Base-by-base conservation (phyloP, 2,797 vertebrate genomes). In the Erpetoichthys calabaricus region DNA sequence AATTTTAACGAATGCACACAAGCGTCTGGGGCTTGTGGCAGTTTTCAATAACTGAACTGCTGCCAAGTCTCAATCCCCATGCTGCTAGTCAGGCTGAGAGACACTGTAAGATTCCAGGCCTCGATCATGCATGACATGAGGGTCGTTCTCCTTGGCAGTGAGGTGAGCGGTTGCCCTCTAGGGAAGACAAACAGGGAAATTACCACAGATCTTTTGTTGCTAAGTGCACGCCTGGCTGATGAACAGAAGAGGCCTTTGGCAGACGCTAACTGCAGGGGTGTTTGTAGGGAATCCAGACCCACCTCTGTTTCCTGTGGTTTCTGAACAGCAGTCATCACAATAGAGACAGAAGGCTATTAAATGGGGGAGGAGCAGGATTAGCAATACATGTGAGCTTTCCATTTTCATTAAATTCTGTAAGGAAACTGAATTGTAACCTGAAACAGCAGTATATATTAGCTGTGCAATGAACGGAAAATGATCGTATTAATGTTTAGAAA, bases 201-300 rank as follows among this genome's bases (percentile, higher is more conserved):
- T 74, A 83, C 75, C 71, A 67, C 75, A 73, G 73, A 73, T 79
- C 75, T 79, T 80, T 80, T 81, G 75, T 77, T 72, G 73, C 82
- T 83, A 82, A 82, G 79, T 82, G 79, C 76, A 74, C 4, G 69
- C 71, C 73, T 79, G 75, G 78, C 76, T 80, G 81, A 81, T 81
- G 80, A 81, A 80, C 78, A 81, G 77, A 75, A 68, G 76, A 71
- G 72, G 78, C 75, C 80, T 81, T 79, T 82, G 80, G 80, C 76
- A 81, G 77, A 71, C 71, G 67, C 70, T 82, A 81, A 84, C 82
- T 81, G 79, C 79, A 77, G 75, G 79, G 81, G 78, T 76, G 75
- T 76, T 49, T 59, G 72, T 70, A 65, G 68, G 72, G 65, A 67
- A 60, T 63, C 64, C 65, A 54, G 53, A n/a, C 8, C 61, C 63